phyloP scores from a whole-genome alignment of 2,113 vertebrate genomes.

The Apistogramma diplotaenia region DNA sequence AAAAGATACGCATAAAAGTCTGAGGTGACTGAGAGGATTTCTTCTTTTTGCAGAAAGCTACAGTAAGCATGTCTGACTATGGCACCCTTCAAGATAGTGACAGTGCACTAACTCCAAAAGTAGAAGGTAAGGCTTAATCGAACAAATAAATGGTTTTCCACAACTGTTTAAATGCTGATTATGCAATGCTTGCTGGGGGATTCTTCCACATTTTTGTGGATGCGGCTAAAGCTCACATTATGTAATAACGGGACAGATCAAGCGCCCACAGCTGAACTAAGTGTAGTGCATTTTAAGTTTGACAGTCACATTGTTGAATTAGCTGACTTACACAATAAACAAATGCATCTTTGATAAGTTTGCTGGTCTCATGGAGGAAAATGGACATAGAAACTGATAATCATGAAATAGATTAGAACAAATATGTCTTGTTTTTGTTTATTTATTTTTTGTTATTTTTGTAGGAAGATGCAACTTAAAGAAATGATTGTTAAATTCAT shows the following conservation, averaged over 20 bases:
- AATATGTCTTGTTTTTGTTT: no score
- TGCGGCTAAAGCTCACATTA: conserved; percentile 40
- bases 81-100: conserved; percentile 7
- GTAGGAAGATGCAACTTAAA: no score
- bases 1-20: background rate
- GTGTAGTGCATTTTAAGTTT: conserved; percentile 4
- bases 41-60: conserved; percentile 52
- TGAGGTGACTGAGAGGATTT: background rate
- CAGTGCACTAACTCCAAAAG: conserved; percentile 5
- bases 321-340: background rate
- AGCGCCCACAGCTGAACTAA: conserved; percentile 34
- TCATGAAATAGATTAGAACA: background rate
- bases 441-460: no score
- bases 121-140: conserved; percentile 36
- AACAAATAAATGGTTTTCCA: conserved; percentile 19
- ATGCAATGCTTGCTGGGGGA: conserved; percentile 35
- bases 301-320: background rate
- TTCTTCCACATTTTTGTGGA: conserved; percentile 49
- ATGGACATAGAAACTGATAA: background rate
- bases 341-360: background rate
- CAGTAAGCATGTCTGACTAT: conserved; percentile 20
- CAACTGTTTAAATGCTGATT: conserved; percentile 32
- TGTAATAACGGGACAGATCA: conserved; percentile 40
- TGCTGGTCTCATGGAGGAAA: background rate
- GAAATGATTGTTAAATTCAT: no score